Evolutionary conservation across 2,797 vertebrate genomes (phyloP), one percentile per base, ranked within the genome.

Genomic region (Sphaeramia orbicularis): DNA sequence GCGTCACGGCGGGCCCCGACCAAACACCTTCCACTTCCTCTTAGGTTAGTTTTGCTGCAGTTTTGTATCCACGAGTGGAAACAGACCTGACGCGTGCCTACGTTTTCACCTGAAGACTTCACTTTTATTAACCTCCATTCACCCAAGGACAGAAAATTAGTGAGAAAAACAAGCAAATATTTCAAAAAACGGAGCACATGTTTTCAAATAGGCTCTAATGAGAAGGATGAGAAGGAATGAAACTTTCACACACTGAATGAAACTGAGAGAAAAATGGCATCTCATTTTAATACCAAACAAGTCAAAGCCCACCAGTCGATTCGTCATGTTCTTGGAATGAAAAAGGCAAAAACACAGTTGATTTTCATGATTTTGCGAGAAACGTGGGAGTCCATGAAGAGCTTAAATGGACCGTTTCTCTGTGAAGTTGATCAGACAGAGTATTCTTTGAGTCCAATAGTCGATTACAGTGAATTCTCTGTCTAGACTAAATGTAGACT

Each of bases 1-100:
- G 53, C 95, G 92, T 97, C 96, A 97, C 60, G 91, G 93, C 85
- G 59, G 86, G 62, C 93, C 91, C 83, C 90, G 6, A 4, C 13
- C 81, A 83, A 24, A 84, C 67, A 73, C 64, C 70, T 85, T 89
- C 84, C 82, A 91, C 92, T 92, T 93, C 93, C 85, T 63, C 58
- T 35, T 71, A 14, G 32, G 1, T 43, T 42, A 11, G 5, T 5
- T 13, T 14, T 4, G 11, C 37, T 32, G 67, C 11, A 54, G 69
- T 68, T 65, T 40, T 0, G 1, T 5, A 59, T 50, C 59, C 74
- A 69, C 36, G 40, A 27, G 55, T 89, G 89, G 90, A 92, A 92
- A 90, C 54, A 30, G 60, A 65, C 4, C 19, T 54, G 8, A 58
- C n/a, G 2, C 0, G 16, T 9, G 19, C 21, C 43, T 36, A 59